Conservation (phyloP, 1,140 invertebrate species). For the Coboldia fuscipes region DNA sequence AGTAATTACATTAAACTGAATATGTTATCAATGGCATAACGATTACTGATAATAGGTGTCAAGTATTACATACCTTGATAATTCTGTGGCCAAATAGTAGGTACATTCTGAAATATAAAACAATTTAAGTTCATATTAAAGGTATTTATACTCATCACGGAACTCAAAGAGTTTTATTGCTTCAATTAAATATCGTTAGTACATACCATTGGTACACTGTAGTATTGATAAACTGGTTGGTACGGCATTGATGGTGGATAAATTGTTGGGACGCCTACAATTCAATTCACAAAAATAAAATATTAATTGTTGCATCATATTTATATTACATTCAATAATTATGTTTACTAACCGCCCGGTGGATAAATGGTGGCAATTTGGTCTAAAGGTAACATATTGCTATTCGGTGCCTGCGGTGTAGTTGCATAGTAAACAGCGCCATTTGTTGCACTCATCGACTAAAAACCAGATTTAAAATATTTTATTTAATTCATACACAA, state of each 20-base stretch:
- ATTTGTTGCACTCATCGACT: slow-evolving; percentile 20
- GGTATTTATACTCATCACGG: not conserved
- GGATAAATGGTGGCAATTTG: slow-evolving; percentile 16
- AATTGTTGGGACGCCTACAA: slow-evolving; percentile 21
- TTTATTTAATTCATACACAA: not conserved
- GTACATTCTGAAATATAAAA: slow-evolving; percentile 15
- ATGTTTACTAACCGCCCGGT: slow-evolving; percentile 11
- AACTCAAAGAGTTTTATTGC: not conserved
- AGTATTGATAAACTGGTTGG: slow-evolving; percentile 23
- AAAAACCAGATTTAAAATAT: not conserved
- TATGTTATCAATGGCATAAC: not conserved
- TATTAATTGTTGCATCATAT: not conserved
- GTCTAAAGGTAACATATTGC: slow-evolving; percentile 22
- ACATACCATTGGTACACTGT: slow-evolving; percentile 23
- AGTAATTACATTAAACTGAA: not conserved
- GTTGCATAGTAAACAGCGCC: slow-evolving; percentile 22
- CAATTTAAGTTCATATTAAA: not conserved
- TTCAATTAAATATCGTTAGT: not conserved
- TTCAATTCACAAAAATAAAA: too few species aligned
- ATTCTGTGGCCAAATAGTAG: slow-evolving; percentile 22
- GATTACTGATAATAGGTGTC: not conserved
- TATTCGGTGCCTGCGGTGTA: slow-evolving; percentile 20
- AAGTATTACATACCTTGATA: slow-evolving; percentile 20
- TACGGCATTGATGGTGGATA: slow-evolving; percentile 24
- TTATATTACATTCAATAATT: not conserved